Evolutionary conservation across 2,888 invertebrate genomes (phyloP).

Genomic region (Lasioglossum zephyrum): DNA sequence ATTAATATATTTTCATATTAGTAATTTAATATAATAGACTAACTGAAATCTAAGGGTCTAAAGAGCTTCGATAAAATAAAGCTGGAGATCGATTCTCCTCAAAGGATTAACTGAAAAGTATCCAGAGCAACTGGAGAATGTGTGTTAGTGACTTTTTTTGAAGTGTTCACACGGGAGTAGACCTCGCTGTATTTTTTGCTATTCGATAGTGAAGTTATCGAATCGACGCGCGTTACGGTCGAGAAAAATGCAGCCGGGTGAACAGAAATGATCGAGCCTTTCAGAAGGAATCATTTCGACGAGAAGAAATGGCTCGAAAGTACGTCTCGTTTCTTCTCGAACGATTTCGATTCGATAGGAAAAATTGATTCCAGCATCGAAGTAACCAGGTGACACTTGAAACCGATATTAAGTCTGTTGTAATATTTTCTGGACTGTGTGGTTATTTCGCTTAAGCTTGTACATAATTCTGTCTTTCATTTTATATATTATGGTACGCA

Average conservation of each 20-base stretch:
- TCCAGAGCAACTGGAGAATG: not conserved
- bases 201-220: not conserved
- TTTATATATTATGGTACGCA: too few species aligned
- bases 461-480: too few species aligned
- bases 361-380: slow-evolving; percentile 37
- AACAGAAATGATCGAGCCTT: slow-evolving; percentile 21
- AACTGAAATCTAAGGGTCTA: too few species aligned
- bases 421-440: not conserved
- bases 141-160: not conserved
- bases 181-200: not conserved
- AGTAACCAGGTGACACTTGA: not conserved
- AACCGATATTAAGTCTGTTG: not conserved
- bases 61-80: too few species aligned
- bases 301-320: slow-evolving; percentile 24
- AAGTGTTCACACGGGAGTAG: not conserved
- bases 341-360: slow-evolving; percentile 50
- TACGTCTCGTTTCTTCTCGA: slow-evolving; percentile 46
- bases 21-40: too few species aligned
- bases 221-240: not conserved
- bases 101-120: not conserved
- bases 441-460: too few species aligned
- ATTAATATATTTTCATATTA: too few species aligned
- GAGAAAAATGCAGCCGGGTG: slow-evolving; percentile 7
- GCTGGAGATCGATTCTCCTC: not conserved
- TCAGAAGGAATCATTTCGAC: slow-evolving; percentile 45